Evolutionary conservation across 2,888 invertebrate species (phyloP).

Genomic region (Eurytoma californica): DNA sequence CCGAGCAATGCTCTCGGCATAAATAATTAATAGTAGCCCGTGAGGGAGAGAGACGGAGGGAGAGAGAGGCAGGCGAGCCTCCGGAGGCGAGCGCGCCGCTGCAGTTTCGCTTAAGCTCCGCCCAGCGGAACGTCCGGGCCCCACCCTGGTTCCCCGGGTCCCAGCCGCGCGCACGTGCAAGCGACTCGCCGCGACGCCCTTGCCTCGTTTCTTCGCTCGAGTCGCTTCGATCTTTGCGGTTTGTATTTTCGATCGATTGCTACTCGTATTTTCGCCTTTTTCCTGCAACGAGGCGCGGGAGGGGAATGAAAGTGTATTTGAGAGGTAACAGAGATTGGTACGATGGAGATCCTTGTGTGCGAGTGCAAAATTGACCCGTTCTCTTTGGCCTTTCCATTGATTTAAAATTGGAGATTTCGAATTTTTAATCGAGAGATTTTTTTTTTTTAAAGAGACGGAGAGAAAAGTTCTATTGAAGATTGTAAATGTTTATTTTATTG

Average conservation of each 20-base stretch:
- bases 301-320: no score
- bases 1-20: slow-evolving; percentile 70
- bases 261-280: slow-evolving; percentile 25
- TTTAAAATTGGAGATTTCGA: no score
- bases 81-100: slow-evolving; percentile 43
- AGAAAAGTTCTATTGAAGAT: no score
- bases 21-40: slow-evolving; percentile 74
- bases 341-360: no score
- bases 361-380: no score
- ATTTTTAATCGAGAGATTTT: no score
- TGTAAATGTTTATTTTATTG: no score
- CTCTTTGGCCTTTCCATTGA: no score
- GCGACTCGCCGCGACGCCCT: slow-evolving; percentile 11
- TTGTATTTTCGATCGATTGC: background rate
- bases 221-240: slow-evolving; percentile 31
- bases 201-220: background rate
- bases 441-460: no score
- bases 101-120: slow-evolving; percentile 68
- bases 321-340: no score
- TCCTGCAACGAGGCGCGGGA: background rate
- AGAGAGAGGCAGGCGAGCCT: slow-evolving; percentile 64
- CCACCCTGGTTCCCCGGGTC: slow-evolving; percentile 67
- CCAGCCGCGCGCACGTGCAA: background rate
- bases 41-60: slow-evolving; percentile 60
- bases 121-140: slow-evolving; percentile 72